Evolutionary conservation across 2,797 vertebrate genomes (phyloP), one percentile per base, ranked within the genome.

Genomic region (Astyanax mexicanus): DNA sequence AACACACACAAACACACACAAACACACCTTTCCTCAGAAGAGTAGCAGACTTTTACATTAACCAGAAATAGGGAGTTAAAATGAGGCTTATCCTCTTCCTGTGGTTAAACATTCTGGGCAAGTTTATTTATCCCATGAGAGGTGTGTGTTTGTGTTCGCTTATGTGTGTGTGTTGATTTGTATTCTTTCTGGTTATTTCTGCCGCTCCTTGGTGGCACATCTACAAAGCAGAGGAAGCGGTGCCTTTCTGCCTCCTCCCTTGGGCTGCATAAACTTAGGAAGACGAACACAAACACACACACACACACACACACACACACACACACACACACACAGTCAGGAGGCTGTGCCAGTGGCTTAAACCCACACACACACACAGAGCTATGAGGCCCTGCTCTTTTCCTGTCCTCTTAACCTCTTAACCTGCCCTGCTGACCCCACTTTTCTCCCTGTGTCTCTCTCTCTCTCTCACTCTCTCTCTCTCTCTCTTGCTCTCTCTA

Each of bases 41-140:
- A 75, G 62, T 13, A 69, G 81, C 62, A 77, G 72, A 86, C 79
- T 80, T 45, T 65, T 70, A 81, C 81, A 74, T 85, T 84, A 83
- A 86, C 67, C 72, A 80, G 70, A 85, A 32, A 32, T 32, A 74
- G 85, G 74, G 81, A 88, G 90, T 88, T 77, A 87, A 65, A 83
- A 82, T 66, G 42, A 62, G 75, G 86, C 87, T 84, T 87, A 90
- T 92, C 92, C 91, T 89, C 74, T 90, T 92, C 88, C 88, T 82
- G 72, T 82, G 60, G 32, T 85, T 77, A 69, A 81, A 83, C 90
- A 91, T 92, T 92, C 87, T 84, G 65, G 81, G 86, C 84, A 76
- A 23, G 85, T 90, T 92, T 92, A 90, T 92, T 91, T 90, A 87
- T 86, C 82, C 82, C 79, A 71, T 65, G 78, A 88, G 83, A 82